Conservation (phyloP, 2,113 vertebrate genomes). For the Isichthys henryi region DNA sequence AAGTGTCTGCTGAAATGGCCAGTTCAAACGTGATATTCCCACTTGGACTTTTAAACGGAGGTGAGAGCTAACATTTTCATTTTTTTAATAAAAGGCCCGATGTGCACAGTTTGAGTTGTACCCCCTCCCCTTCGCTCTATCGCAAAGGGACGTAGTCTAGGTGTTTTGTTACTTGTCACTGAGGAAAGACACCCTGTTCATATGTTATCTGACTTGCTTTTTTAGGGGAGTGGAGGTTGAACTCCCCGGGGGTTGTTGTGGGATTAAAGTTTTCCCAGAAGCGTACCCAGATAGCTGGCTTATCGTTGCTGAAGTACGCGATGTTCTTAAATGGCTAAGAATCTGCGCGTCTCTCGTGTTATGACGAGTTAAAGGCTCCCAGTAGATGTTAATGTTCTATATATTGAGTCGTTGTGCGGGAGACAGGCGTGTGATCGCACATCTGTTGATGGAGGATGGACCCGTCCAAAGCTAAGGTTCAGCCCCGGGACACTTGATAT, state of each 20-base stretch:
- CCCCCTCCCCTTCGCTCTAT: background rate
- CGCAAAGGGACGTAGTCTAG: background rate
- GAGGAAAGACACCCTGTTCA: background rate
- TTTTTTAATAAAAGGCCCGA: background rate
- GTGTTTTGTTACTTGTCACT: background rate
- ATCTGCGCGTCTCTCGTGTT: background rate
- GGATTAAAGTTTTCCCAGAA: constrained; percentile 1
- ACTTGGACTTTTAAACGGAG: constrained; percentile 6
- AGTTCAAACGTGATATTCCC: background rate
- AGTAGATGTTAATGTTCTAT: background rate
- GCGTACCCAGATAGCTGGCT: background rate
- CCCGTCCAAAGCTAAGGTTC: background rate
- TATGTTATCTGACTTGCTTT: background rate
- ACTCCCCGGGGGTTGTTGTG: background rate
- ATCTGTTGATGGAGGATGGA: background rate
- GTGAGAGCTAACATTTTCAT: background rate
- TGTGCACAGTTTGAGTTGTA: background rate
- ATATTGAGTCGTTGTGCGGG: background rate
- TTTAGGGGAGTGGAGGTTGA: background rate
- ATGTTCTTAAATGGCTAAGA: background rate
- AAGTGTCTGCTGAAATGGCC: background rate
- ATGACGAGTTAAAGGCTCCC: background rate
- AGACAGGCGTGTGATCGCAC: background rate
- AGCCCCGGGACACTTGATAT: background rate
- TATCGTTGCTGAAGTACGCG: background rate